These are phyloP conservation scores for Cantharis lateralis DNA, from an alignment of 2,888 invertebrate species.

Conservation along the genomic window DNA sequence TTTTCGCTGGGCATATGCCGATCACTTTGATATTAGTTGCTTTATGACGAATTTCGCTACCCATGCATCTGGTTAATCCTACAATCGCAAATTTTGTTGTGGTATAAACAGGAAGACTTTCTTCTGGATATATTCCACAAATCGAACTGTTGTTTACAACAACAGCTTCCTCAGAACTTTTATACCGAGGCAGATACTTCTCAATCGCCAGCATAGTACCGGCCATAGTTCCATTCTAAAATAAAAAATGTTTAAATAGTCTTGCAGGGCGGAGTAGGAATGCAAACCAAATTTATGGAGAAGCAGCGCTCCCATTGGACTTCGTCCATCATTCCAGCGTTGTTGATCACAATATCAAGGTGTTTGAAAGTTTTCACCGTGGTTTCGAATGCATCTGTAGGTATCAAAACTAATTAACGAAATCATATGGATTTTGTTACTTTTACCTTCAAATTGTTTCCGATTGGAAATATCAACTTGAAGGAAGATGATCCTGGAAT, in stretches of 20 bases:
- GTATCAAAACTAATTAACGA: not conserved
- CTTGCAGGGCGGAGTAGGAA: not conserved
- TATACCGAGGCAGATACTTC: constrained; percentile 38
- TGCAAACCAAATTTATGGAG: constrained; percentile 36
- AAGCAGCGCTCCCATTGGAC: constrained; percentile 31
- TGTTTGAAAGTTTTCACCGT: constrained; percentile 2
- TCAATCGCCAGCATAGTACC: constrained; percentile 35
- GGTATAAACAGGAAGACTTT: constrained; percentile 10
- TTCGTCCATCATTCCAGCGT: constrained; percentile 36
- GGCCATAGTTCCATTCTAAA: constrained; percentile 27
- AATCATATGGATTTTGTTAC: not conserved
- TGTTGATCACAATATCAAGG: constrained; percentile 38
- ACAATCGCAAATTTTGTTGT: constrained; percentile 21
- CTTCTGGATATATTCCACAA: constrained; percentile 26
- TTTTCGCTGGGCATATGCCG: constrained; percentile 32
- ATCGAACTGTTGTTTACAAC: constrained; percentile 38
- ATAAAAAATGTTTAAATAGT: not conserved
- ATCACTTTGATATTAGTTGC: constrained; percentile 25
- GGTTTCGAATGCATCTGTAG: constrained; percentile 3
- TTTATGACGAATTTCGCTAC: constrained; percentile 11
- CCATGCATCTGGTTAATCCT: constrained; percentile 27
- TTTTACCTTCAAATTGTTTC: constrained; percentile 70
- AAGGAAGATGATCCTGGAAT: constrained; percentile 69
- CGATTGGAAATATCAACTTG: constrained; percentile 75
- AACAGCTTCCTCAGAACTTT: constrained; percentile 33